phyloP scores from a whole-genome alignment of 2,113 vertebrate species.

The Serranochromis macrocephalus region DNA sequence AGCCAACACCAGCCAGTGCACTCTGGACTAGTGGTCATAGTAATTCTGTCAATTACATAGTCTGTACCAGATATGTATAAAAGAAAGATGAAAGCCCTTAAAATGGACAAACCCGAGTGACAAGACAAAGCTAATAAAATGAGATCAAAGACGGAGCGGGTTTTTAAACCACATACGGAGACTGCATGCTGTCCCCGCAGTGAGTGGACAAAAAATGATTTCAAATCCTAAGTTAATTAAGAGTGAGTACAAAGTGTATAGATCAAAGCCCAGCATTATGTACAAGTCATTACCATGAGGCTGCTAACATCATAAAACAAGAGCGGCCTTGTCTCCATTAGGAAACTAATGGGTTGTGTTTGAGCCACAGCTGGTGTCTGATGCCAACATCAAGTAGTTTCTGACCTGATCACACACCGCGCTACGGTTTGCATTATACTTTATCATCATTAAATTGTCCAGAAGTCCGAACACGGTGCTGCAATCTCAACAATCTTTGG shows the following conservation, averaged over 20 bases:
- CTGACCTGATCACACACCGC: conserved; percentile 13
- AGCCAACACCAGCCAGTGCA: not conserved
- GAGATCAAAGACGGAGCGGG: not conserved
- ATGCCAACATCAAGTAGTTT: conserved; percentile 21
- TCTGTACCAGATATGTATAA: not conserved
- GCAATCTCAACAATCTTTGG: not conserved
- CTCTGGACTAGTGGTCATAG: not conserved
- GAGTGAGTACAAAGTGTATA: conserved; percentile 7
- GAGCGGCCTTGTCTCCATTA: conserved; percentile 42
- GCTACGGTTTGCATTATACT: not conserved
- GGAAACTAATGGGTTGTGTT: conserved; percentile 44
- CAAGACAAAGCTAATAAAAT: not conserved
- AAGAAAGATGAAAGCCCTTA: not conserved
- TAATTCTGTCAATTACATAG: not conserved
- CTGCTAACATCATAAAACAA: conserved; percentile 19
- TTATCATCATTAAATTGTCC: conserved; percentile 11
- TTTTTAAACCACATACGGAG: not conserved
- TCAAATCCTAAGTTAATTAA: conserved; percentile 24
- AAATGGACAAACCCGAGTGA: not conserved
- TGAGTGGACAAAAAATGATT: not conserved
- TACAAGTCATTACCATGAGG: conserved; percentile 38
- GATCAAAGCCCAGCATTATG: conserved; percentile 39
- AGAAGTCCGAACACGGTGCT: not conserved
- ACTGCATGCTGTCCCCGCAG: not conserved
- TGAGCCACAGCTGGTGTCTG: conserved; percentile 45